Evolutionary conservation across 2,113 vertebrate species (phyloP).

Genomic region (Thamnophis sirtalis): DNA sequence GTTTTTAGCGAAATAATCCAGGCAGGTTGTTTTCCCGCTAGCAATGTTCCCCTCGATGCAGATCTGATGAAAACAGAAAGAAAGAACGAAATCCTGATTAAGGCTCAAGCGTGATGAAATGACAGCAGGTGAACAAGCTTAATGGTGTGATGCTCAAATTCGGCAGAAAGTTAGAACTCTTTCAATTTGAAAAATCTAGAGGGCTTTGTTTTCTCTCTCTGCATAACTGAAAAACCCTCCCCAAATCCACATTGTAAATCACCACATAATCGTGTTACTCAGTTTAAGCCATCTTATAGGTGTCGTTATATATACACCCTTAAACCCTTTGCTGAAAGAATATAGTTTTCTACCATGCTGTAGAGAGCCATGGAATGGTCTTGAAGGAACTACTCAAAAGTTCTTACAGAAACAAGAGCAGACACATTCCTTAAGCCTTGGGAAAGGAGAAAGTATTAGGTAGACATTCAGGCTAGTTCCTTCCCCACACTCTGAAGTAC

Average conservation of each 20-base stretch:
- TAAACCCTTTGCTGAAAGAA: neutral
- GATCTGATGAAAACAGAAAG: conserved; percentile 71
- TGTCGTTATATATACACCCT: neutral
- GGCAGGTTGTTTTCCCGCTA: conserved; percentile 91
- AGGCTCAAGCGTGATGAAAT: fast-evolving
- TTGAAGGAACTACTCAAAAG: neutral
- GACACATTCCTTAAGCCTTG: too few relatives aligned
- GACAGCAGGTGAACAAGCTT: neutral
- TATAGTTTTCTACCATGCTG: neutral
- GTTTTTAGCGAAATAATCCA: conserved; percentile 86
- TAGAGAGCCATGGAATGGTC: neutral
- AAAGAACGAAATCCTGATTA: neutral
- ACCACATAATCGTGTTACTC: neutral
- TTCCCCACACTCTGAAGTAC: neutral
- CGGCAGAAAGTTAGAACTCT: neutral
- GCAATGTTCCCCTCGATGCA: conserved; percentile 94
- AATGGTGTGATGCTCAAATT: neutral
- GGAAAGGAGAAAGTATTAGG: neutral
- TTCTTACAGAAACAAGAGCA: too few relatives aligned
- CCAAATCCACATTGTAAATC: neutral
- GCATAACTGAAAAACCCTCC: neutral
- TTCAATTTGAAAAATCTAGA: neutral
- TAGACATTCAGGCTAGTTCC: neutral
- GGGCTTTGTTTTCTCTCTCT: neutral
- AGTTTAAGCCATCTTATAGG: neutral